Percentiles rank a stretch among this genome's conserved stretches.
These are phyloP conservation scores for Solenopsis fugax DNA, from an alignment of 1,140 invertebrate genomes.

Conservation along the genomic window DNA sequence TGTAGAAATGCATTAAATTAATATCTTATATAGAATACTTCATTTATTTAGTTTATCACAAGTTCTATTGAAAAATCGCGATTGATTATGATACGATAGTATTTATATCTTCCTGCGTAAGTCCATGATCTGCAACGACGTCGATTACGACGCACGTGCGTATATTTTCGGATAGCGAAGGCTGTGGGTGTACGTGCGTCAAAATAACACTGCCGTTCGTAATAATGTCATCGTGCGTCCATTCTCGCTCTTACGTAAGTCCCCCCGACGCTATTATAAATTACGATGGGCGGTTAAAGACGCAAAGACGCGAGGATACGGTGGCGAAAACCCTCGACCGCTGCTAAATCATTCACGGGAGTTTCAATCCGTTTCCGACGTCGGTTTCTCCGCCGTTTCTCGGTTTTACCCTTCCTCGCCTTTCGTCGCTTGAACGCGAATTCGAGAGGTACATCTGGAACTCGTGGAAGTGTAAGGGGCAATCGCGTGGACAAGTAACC, in stretches of 20 bases:
- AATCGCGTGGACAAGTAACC: neutral
- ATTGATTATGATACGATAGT: neutral
- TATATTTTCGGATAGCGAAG: constrained; percentile 14
- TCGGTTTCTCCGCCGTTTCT: constrained; percentile 5
- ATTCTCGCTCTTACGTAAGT: constrained; percentile 10
- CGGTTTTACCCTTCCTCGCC: constrained; percentile 1
- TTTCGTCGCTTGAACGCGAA: neutral
- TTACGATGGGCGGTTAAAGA: constrained; percentile 15
- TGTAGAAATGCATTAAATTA: neutral
- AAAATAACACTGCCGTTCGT: constrained; percentile 17
- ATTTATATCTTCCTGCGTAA: neutral
- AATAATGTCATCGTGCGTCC: constrained; percentile 34
- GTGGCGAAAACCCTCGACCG: neutral
- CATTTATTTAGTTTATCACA: neutral
- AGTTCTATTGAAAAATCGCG: neutral
- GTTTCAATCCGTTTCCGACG: neutral
- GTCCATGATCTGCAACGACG: neutral
- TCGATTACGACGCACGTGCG: constrained; percentile 2
- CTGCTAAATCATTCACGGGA: constrained; percentile 36
- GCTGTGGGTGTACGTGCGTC: constrained; percentile 31
- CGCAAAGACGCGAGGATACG: neutral
- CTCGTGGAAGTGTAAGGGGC: constrained; percentile 2
- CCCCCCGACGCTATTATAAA: neutral
- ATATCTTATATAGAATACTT: no score
- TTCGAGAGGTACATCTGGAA: constrained; percentile 18